Conservation (phyloP, 2,113 vertebrate species). For the Myanophis thanlyinensis region DNA sequence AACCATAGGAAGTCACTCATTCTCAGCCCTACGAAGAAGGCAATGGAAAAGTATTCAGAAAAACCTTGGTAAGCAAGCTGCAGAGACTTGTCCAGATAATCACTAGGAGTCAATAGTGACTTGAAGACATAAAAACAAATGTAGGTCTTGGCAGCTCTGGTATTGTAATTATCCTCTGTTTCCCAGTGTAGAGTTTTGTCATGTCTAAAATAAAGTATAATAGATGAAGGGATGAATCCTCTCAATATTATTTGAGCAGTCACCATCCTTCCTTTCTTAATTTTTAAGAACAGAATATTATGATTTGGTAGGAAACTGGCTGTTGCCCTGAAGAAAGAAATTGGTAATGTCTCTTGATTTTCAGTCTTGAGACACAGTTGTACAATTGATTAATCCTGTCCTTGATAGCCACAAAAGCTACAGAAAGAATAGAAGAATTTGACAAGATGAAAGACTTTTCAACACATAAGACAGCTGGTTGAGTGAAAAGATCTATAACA, state of each 20-base stretch:
- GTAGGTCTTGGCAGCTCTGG: neutral
- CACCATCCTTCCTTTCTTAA: slow-evolving; percentile 44
- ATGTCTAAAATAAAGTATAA: neutral
- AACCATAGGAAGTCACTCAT: neutral
- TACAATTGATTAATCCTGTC: slow-evolving; percentile 83
- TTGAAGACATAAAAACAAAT: neutral
- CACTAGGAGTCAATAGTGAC: neutral
- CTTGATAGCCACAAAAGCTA: slow-evolving; percentile 75
- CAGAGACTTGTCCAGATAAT: neutral
- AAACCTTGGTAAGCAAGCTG: neutral
- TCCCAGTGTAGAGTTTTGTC: neutral
- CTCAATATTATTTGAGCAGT: neutral
- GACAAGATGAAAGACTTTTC: slow-evolving; percentile 81
- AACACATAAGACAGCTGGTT: slow-evolving; percentile 79
- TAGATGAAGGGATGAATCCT: neutral
- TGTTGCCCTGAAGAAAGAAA: slow-evolving; percentile 72
- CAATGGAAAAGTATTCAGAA: neutral
- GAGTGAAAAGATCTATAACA: slow-evolving; percentile 78
- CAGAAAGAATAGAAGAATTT: slow-evolving; percentile 74
- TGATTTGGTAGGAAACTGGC: slow-evolving; percentile 45
- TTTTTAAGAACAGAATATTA: slow-evolving; percentile 38
- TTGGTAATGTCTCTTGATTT: slow-evolving; percentile 65
- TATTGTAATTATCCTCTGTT: neutral
- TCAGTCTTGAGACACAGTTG: slow-evolving; percentile 80
- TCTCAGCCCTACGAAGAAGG: neutral